Conservation (phyloP, 2,888 invertebrate species). For the Hirtodrosophila cameraria region DNA sequence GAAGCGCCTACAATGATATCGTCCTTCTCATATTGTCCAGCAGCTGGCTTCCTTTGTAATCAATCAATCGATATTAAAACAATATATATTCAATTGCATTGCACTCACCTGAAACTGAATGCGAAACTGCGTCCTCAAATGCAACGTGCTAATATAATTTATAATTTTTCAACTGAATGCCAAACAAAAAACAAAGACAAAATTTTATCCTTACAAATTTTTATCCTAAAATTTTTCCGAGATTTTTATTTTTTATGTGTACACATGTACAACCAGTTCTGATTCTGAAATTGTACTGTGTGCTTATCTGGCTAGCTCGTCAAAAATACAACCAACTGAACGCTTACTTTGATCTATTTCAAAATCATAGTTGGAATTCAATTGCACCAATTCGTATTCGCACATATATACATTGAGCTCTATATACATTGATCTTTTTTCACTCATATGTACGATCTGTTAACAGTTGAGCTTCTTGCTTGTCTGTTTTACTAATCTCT, state of each 20-base stretch:
- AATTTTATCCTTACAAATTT: slow-evolving; percentile 34
- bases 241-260: slow-evolving; percentile 37
- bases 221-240: slow-evolving; percentile 47
- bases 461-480: too few species aligned
- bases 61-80: too few species aligned
- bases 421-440: too few species aligned
- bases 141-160: slow-evolving; percentile 1
- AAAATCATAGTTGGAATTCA: too few species aligned
- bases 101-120: slow-evolving; percentile 20
- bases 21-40: slow-evolving; percentile 17
- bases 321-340: background rate
- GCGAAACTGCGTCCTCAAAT: background rate
- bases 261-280: slow-evolving; percentile 54
- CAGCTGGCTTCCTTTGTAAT: background rate
- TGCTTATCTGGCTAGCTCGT: background rate
- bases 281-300: slow-evolving; percentile 34
- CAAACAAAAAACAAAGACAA: slow-evolving; percentile 4
- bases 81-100: too few species aligned
- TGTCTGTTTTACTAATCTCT: too few species aligned
- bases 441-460: too few species aligned
- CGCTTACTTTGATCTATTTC: slow-evolving; percentile 10
- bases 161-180: slow-evolving; percentile 5
- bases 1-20: background rate
- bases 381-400: too few species aligned
- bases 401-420: too few species aligned